Evolutionary conservation across 1,140 invertebrate genomes (phyloP).

Genomic region (Ylistrum balloti): DNA sequence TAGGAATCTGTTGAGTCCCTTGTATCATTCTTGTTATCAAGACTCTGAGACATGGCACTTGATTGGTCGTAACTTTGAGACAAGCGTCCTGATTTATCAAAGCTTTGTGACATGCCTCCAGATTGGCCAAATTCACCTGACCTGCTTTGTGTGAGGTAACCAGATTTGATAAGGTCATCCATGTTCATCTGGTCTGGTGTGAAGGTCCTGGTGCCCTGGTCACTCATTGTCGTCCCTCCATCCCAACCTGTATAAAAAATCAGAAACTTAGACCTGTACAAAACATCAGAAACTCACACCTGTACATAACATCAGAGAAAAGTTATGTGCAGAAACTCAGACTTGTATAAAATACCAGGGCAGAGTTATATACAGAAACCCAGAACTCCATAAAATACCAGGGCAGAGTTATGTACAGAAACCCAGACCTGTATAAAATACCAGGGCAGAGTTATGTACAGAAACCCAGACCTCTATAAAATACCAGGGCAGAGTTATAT

Average conservation of each 20-base stretch:
- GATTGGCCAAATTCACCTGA: conserved; percentile 66
- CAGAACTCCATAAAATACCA: too few relatives aligned
- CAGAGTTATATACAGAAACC: too few relatives aligned
- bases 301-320: too few relatives aligned
- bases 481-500: too few relatives aligned
- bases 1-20: conserved; percentile 44
- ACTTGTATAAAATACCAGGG: too few relatives aligned
- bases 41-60: conserved; percentile 13
- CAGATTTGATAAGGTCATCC: conserved; percentile 74
- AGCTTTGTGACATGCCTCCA: conserved; percentile 52
- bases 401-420: too few relatives aligned
- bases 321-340: too few relatives aligned
- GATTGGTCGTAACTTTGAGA: conserved; percentile 33
- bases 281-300: too few relatives aligned
- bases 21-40: conserved; percentile 3
- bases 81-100: conserved; percentile 65
- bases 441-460: too few relatives aligned
- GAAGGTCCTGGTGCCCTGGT: conserved; percentile 66
- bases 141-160: conserved; percentile 72
- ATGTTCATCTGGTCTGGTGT: conserved; percentile 79
- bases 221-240: conserved; percentile 47
- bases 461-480: too few relatives aligned
- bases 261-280: too few relatives aligned
- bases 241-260: neutral
- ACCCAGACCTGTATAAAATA: too few relatives aligned